phyloP scores from a whole-genome alignment of 2,888 invertebrate genomes.

The Norana najaformis region DNA sequence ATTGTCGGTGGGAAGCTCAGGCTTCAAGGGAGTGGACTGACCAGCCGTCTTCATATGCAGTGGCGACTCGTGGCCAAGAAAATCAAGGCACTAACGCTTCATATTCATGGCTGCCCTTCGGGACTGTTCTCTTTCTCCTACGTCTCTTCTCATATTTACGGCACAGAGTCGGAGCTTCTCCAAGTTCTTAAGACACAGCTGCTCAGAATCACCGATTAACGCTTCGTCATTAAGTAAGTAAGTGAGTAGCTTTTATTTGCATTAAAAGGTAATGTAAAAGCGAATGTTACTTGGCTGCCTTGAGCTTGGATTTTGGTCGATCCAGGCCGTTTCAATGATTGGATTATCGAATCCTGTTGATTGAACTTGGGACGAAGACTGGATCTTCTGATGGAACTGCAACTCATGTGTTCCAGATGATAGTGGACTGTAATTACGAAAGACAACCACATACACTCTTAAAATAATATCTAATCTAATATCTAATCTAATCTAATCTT shows the following conservation, averaged over 20 bases:
- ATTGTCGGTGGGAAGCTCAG: background rate
- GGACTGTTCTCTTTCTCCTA: too few relatives aligned
- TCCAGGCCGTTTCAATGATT: background rate
- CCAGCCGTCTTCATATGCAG: too few relatives aligned
- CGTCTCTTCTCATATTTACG: too few relatives aligned
- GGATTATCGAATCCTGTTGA: background rate
- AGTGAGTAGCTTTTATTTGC: too few relatives aligned
- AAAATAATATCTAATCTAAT: background rate
- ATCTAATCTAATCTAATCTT: background rate
- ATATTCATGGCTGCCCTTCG: too few relatives aligned
- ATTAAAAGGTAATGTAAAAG: too few relatives aligned
- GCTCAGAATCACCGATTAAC: too few relatives aligned
- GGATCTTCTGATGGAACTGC: conserved; percentile 13
- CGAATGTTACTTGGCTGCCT: background rate
- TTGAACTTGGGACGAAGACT: background rate
- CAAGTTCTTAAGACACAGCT: too few relatives aligned
- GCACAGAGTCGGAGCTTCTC: too few relatives aligned
- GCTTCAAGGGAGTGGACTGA: background rate
- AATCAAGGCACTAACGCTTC: too few relatives aligned
- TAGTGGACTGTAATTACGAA: background rate
- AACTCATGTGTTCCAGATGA: background rate
- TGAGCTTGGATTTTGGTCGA: background rate
- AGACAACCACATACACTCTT: background rate
- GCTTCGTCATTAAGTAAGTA: too few relatives aligned
- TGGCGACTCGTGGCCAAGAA: too few relatives aligned